Conservation (phyloP, 2,113 vertebrate genomes). For the Carassius carassius region DNA sequence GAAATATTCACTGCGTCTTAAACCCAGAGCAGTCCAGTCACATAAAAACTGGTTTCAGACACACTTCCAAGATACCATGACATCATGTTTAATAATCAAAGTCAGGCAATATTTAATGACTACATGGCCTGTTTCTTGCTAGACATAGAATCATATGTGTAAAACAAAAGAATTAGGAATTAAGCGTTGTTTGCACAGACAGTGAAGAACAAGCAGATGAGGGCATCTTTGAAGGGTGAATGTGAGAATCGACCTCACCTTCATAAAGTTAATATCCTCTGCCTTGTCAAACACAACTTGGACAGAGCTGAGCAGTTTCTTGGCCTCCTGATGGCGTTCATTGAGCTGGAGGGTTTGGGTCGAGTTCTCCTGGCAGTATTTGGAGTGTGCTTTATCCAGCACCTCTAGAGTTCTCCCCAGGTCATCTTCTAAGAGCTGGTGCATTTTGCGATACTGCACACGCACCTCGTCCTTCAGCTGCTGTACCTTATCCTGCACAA, state of each 20-base stretch:
- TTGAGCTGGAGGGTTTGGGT: constrained; percentile 90
- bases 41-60: not conserved
- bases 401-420: constrained; percentile 90
- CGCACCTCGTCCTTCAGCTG: constrained; percentile 92
- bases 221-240: not conserved
- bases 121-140: not conserved
- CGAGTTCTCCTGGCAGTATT: constrained; percentile 89
- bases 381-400: constrained; percentile 89
- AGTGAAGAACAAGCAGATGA: not conserved
- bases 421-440: constrained; percentile 90
- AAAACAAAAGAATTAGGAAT: not conserved
- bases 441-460: constrained; percentile 93
- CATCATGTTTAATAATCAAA: not conserved
- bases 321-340: constrained; percentile 89
- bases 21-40: not conserved
- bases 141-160: not conserved
- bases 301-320: constrained; percentile 91
- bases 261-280: constrained; percentile 94
- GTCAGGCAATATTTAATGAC: not conserved
- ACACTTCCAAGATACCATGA: not conserved
- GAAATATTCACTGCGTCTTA: not conserved
- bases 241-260: constrained; percentile 74
- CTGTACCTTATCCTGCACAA: constrained; percentile 87
- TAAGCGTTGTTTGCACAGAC: not conserved
- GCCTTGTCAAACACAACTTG: constrained; percentile 91